Percentiles rank a stretch among this genome's conserved stretches.
Conservation (phyloP, 1,140 invertebrate species). For the Drosophila truncata region DNA sequence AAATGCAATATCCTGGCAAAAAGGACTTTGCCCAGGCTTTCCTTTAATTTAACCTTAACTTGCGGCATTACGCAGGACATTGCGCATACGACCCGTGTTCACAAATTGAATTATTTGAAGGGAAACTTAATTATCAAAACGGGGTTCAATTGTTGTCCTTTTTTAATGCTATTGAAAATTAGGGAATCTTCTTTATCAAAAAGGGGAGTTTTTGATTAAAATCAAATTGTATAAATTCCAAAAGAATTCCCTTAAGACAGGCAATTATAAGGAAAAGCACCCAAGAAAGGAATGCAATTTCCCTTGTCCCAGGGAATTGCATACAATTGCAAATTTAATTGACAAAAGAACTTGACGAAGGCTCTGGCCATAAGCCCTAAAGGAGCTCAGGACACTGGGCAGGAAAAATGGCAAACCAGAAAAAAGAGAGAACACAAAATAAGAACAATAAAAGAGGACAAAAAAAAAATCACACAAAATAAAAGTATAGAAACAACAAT, state of each 20-base stretch:
- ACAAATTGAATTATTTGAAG: constrained; percentile 32
- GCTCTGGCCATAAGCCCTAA: constrained; percentile 53
- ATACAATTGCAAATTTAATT: constrained; percentile 28
- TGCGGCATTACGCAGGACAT: constrained; percentile 6
- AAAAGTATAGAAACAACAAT: constrained; percentile 1
- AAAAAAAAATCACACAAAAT: neutral
- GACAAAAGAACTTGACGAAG: constrained; percentile 21
- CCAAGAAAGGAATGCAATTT: constrained; percentile 29
- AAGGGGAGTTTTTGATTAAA: neutral
- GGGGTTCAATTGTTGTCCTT: neutral
- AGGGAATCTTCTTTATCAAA: constrained; percentile 6
- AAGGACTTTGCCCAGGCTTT: neutral
- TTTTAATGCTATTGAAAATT: constrained; percentile 18
- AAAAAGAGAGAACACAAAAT: neutral
- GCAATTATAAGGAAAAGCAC: constrained; percentile 2
- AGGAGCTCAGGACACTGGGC: constrained; percentile 19
- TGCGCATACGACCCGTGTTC: constrained; percentile 24
- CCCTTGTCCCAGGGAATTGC: constrained; percentile 7
- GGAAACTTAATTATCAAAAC: constrained; percentile 56
- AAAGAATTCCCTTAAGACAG: neutral
- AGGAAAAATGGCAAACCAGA: constrained; percentile 16
- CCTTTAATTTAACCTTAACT: constrained; percentile 16
- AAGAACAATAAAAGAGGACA: constrained; percentile 4
- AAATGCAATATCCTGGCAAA: constrained; percentile 46
- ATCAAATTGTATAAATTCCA: neutral